Evolutionary conservation across 2,797 vertebrate species (phyloP).

Genomic region (Distichodus sexfasciatus): DNA sequence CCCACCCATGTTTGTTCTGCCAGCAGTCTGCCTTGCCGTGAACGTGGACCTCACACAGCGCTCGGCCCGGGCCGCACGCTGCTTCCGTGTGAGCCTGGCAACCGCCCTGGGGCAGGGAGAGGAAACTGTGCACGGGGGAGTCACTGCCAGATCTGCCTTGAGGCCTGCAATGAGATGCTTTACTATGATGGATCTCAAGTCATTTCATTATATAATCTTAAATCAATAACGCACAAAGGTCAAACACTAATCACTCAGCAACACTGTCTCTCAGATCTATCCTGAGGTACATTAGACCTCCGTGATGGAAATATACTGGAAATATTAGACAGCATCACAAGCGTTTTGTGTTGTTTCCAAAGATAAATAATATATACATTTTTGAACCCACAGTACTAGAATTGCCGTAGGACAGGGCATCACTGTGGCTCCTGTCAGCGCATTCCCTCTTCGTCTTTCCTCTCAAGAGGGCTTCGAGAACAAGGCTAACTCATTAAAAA

Average conservation of each 20-base stretch:
- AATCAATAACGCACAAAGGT: background rate
- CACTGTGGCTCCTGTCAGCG: constrained; percentile 20
- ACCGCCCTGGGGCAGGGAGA: constrained; percentile 30
- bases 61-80: constrained; percentile 45
- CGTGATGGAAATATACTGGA: no score
- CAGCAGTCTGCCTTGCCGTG: constrained; percentile 52
- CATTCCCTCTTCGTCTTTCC: constrained; percentile 20
- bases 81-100: constrained; percentile 48
- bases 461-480: constrained; percentile 15
- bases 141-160: constrained; percentile 39
- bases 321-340: constrained; percentile 21
- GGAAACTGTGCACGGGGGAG: constrained; percentile 41
- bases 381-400: constrained; percentile 12
- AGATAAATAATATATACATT: constrained; percentile 1
- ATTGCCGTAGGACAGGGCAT: constrained; percentile 14
- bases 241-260: background rate
- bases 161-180: constrained; percentile 35
- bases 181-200: no score
- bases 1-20: constrained; percentile 61
- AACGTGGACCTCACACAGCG: constrained; percentile 63
- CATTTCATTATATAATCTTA: no score
- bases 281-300: no score
- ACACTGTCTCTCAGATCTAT: constrained; percentile 19
- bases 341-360: constrained; percentile 15
- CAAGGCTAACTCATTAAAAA: constrained; percentile 29